Conservation (phyloP, 2,797 vertebrate species). For the Brachymystax lenok region DNA sequence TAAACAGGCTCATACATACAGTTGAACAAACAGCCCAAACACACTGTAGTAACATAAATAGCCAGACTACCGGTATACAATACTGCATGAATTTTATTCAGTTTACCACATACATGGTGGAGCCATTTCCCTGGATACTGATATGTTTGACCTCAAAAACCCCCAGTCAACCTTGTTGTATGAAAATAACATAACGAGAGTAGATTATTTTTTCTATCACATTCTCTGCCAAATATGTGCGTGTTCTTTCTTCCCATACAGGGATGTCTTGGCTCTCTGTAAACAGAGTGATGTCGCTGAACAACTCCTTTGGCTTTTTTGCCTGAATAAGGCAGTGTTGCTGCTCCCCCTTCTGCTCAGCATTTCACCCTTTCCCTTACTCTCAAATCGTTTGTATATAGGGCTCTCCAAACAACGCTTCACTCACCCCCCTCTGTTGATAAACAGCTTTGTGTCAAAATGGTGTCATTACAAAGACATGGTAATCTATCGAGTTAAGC, state of each 20-base stretch:
- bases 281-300: slow-evolving; percentile 45
- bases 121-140: slow-evolving; percentile 30
- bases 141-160: neutral
- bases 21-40: neutral
- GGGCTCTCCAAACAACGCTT: neutral
- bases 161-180: slow-evolving; percentile 5
- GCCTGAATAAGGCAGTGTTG: slow-evolving; percentile 78
- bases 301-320: slow-evolving; percentile 53
- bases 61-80: neutral
- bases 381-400: neutral
- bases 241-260: slow-evolving; percentile 17
- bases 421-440: neutral
- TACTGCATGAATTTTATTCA: neutral
- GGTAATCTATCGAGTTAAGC: neutral
- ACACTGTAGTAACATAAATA: neutral
- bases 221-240: neutral
- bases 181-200: slow-evolving; percentile 4
- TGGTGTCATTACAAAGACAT: neutral
- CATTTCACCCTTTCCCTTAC: slow-evolving; percentile 55
- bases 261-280: slow-evolving; percentile 49
- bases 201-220: neutral
- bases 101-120: slow-evolving; percentile 51
- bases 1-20: too few relatives aligned
- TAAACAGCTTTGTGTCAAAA: neutral
- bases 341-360: neutral